These are phyloP conservation scores for Plutomurus gul DNA, from an alignment of 1,140 invertebrate species.

Conservation along the genomic window DNA sequence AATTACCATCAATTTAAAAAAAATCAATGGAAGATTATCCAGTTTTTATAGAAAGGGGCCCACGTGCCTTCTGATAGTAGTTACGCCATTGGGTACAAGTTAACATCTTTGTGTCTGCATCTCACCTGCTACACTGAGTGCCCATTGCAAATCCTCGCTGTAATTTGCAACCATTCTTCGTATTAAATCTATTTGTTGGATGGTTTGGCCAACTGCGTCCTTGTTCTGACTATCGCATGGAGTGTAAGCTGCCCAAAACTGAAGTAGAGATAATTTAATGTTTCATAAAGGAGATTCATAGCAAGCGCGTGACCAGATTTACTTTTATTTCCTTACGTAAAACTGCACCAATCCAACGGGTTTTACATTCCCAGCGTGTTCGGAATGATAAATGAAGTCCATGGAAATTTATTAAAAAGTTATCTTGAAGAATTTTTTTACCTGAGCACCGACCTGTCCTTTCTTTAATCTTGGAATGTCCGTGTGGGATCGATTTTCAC, in stretches of 20 bases:
- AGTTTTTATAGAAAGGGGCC: background rate
- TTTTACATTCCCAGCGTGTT: background rate
- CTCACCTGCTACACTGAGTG: conserved; percentile 32
- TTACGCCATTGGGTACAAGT: too few species aligned
- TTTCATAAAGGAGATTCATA: background rate
- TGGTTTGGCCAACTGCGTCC: conserved; percentile 49
- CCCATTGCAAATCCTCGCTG: conserved; percentile 37
- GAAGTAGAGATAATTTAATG: background rate
- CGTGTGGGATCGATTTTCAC: conserved; percentile 81
- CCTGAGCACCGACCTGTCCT: conserved; percentile 83
- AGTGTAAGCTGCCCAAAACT: conserved; percentile 51
- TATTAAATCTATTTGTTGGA: conserved; percentile 53
- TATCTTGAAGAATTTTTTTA: conserved; percentile 57
- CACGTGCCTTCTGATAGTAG: too few species aligned
- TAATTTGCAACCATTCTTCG: conserved; percentile 35
- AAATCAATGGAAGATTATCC: background rate
- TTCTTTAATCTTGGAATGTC: conserved; percentile 80
- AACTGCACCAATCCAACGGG: background rate
- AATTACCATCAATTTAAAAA: too few species aligned
- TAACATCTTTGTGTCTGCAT: too few species aligned
- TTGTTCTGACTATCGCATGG: conserved; percentile 41
- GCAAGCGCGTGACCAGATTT: background rate
- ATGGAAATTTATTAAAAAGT: background rate
- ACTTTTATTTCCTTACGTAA: background rate
- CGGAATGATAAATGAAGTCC: background rate